A percentile compares a stretch with the other conserved stretches of the same genome.
Conservation (phyloP, 2,113 vertebrate genomes). For the Hoplias malabaricus region DNA sequence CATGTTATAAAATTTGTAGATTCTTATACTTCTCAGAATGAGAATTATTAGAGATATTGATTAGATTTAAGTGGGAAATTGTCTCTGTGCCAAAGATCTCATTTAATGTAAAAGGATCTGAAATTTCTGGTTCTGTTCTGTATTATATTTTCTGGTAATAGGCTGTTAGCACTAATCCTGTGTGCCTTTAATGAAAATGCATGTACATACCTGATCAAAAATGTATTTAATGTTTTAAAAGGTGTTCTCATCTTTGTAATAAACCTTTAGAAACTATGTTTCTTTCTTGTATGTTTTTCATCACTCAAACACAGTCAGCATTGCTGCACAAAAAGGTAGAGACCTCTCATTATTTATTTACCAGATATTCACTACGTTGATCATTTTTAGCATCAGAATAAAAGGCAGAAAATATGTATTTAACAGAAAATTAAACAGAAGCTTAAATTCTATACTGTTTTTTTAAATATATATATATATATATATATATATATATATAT, state of each 20-base stretch:
- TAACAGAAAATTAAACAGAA: too few relatives aligned
- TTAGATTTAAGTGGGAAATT: too few relatives aligned
- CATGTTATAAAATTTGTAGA: too few relatives aligned
- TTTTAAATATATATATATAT: background rate
- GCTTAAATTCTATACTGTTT: background rate
- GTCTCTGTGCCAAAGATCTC: background rate
- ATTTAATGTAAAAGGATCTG: background rate
- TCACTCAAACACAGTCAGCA: too few relatives aligned
- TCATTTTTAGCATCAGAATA: too few relatives aligned
- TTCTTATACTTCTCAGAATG: too few relatives aligned
- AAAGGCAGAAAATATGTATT: too few relatives aligned
- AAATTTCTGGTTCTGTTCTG: background rate
- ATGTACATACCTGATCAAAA: background rate
- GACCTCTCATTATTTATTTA: too few relatives aligned
- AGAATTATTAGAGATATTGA: too few relatives aligned
- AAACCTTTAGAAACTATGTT: background rate
- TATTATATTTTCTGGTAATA: background rate
- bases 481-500: background rate
- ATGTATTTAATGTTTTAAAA: background rate
- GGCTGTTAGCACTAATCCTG: background rate
- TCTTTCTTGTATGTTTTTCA: background rate
- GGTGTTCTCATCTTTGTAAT: slow-evolving; percentile 12
- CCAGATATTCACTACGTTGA: too few relatives aligned
- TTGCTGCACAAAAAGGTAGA: too few relatives aligned
- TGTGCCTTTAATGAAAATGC: background rate